Base-by-base conservation (phyloP, 1,140 invertebrate species). In the Drosophila prosaltans region DNA sequence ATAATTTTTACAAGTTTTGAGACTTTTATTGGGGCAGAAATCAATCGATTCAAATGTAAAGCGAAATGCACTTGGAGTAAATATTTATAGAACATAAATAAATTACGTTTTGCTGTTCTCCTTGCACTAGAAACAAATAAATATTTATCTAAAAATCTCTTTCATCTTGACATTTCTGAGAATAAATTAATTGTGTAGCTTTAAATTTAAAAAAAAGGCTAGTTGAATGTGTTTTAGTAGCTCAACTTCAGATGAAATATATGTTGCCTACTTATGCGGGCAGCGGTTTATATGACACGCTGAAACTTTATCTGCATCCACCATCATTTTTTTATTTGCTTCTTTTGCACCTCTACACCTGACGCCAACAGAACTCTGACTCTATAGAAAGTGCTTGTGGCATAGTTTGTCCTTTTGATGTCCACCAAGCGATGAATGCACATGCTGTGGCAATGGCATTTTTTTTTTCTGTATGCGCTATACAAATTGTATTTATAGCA, bases 401-500 rank as follows among this genome's bases (percentile, higher is more conserved):
- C 58, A 39, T 36, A 21, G 43, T 45, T 48, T 59, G 30, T 28
- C 32, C 41, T 54, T 70, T 58, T 43, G 41, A 65, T 79, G 72
- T 66, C 67, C 55, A 61, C 11, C 64, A 24, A 51, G 64, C 40
- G 69, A 74, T 79, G 80, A 82, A 82, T 84, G 62, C 80, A 67
- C 73, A 55, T 58, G 65, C 28, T 71, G 57, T 16, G 71, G 65
- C 16, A 70, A 72, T 76, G 59, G 73, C 72, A 72, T 67, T 79
- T 76, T 64, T 62, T 16, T 16, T 16, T 16, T 16, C 16, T 58
- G 59, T 61, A 59, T 70, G 77, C 65, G 58, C 81, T 61, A 77
- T 86, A 88, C 76, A 86, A 86, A 86, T 88, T 75, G 72, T 86
- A 88, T 86, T 88, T 86, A 89, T 86, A 83, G 76, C 83, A 77